phyloP scores from a whole-genome alignment of 2,888 invertebrate genomes.

The Sthenelais limicola region DNA sequence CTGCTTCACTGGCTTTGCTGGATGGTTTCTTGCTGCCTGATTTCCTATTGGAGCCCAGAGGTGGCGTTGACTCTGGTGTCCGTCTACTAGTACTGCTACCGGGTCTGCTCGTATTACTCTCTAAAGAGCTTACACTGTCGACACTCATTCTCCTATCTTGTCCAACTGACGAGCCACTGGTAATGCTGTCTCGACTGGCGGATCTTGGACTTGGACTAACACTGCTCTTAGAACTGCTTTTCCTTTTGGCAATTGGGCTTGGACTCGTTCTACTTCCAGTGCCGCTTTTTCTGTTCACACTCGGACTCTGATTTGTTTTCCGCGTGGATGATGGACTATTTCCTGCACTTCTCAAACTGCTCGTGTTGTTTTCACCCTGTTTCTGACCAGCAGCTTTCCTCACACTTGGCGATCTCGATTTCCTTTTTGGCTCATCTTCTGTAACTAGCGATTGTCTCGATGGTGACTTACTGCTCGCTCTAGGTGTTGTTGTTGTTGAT shows the following conservation, averaged over 20 bases:
- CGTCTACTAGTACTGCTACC: constrained; percentile 20
- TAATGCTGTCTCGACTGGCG: neutral
- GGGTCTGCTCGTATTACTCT: constrained; percentile 27
- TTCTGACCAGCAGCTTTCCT: neutral
- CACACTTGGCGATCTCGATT: neutral
- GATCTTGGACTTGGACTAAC: constrained; percentile 12
- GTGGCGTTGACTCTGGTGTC: neutral
- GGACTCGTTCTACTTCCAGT: neutral
- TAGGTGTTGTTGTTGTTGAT: neutral
- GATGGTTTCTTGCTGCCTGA: neutral
- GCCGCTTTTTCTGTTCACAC: neutral
- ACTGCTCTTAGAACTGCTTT: constrained; percentile 18
- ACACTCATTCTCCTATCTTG: constrained; percentile 23
- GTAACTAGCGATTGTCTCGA: neutral
- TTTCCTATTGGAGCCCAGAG: neutral
- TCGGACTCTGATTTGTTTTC: too few relatives aligned
- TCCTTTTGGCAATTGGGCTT: constrained; percentile 3
- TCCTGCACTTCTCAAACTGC: neutral
- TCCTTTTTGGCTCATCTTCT: neutral
- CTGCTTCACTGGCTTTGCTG: constrained; percentile 6
- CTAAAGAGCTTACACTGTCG: constrained; percentile 25
- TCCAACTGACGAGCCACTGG: neutral
- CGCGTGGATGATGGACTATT: constrained; percentile 30
- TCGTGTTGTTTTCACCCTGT: neutral
- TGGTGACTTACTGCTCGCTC: neutral